These are phyloP conservation scores for Baronia brevicornis DNA, from an alignment of 2,888 invertebrate genomes.

Conservation along the genomic window DNA sequence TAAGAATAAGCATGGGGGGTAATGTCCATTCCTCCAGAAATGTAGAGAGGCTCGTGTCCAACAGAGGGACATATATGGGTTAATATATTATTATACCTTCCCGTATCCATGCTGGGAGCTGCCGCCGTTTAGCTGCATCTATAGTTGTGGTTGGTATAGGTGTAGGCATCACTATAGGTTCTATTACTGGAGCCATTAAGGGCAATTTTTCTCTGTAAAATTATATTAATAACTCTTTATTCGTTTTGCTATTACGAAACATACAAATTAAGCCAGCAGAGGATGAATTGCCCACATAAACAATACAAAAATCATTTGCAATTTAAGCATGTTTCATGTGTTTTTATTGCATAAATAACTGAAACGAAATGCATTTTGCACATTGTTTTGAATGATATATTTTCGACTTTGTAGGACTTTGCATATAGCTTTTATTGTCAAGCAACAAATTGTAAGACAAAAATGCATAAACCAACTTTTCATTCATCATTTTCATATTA, in stretches of 20 bases:
- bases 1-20: too few relatives aligned
- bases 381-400: neutral
- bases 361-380: neutral
- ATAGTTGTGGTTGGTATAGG: slow-evolving; percentile 51
- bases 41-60: too few relatives aligned
- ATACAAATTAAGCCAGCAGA: neutral
- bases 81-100: slow-evolving; percentile 77
- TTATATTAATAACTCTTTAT: neutral
- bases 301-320: too few relatives aligned
- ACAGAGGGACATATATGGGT: too few relatives aligned
- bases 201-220: slow-evolving; percentile 49
- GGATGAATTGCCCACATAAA: too few relatives aligned
- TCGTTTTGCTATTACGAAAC: neutral
- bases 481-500: too few relatives aligned
- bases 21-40: too few relatives aligned
- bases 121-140: slow-evolving; percentile 91
- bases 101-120: slow-evolving; percentile 97
- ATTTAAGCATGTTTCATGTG: neutral
- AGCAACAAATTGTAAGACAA: too few relatives aligned
- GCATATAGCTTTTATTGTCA: too few relatives aligned
- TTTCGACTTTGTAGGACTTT: too few relatives aligned
- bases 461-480: too few relatives aligned
- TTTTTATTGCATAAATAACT: neutral
- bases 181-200: slow-evolving; percentile 45
- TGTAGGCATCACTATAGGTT: slow-evolving; percentile 46